Evolutionary conservation across 2,888 invertebrate species (phyloP).

Genomic region (Aromia moschata): DNA sequence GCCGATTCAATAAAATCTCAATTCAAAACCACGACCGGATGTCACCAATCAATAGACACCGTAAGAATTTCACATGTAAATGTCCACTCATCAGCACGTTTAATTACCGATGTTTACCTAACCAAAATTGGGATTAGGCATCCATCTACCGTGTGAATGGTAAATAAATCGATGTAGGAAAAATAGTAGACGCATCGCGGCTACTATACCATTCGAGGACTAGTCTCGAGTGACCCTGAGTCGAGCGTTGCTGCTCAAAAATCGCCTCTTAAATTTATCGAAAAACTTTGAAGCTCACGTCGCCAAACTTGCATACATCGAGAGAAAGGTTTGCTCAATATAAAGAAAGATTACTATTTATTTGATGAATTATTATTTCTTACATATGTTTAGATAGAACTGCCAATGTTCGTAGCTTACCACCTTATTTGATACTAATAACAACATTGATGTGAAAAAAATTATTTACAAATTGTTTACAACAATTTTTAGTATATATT

Average conservation of each 20-base stretch:
- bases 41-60: conserved; percentile 7
- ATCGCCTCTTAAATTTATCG: conserved; percentile 17
- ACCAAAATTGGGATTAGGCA: conserved; percentile 40
- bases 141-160: conserved; percentile 40
- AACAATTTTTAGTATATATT: too few species aligned
- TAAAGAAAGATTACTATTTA: too few species aligned
- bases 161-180: conserved; percentile 37
- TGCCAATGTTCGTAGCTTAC: too few species aligned
- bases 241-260: conserved; percentile 11
- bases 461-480: too few species aligned
- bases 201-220: conserved; percentile 19
- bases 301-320: conserved; percentile 12
- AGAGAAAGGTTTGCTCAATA: too few species aligned
- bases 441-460: too few species aligned
- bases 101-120: conserved; percentile 33
- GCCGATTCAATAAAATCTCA: too few species aligned
- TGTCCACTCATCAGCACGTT: conserved; percentile 25
- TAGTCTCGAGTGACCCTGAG: conserved; percentile 14
- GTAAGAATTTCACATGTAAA: conserved; percentile 27
- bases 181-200: conserved; percentile 24
- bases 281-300: conserved; percentile 11
- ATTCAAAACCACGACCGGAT: not conserved
- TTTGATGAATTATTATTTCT: too few species aligned
- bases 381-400: too few species aligned
- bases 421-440: too few species aligned